Evolutionary conservation across 2,797 vertebrate species (phyloP).

Genomic region (Diceros bicornis): DNA sequence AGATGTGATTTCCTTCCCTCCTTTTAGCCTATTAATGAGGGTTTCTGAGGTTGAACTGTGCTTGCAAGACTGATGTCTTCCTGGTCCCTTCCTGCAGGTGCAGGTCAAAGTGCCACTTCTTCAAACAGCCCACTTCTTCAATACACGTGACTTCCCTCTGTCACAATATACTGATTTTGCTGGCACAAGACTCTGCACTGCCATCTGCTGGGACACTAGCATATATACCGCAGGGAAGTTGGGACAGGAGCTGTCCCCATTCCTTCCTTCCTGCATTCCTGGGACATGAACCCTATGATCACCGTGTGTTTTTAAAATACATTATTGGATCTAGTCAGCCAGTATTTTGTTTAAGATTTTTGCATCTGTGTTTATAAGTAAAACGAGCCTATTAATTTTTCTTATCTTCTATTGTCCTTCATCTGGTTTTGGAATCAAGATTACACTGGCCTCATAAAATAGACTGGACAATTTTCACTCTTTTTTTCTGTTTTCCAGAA

Average conservation of each 20-base stretch:
- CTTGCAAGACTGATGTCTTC: neutral
- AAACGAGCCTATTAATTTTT: neutral
- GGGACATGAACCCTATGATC: neutral
- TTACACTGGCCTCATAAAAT: neutral
- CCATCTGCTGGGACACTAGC: neutral
- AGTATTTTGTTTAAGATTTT: neutral
- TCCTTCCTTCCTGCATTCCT: neutral
- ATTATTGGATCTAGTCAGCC: neutral
- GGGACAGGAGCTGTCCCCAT: neutral
- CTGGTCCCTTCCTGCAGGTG: neutral
- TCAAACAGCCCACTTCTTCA: neutral
- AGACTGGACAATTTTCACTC: neutral
- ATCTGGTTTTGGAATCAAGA: neutral
- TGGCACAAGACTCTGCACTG: neutral
- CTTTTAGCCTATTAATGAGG: neutral
- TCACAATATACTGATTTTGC: fast-evolving
- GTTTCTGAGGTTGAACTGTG: neutral
- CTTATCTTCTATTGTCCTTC: neutral
- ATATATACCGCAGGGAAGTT: fast-evolving
- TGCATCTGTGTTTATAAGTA: neutral
- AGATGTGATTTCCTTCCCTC: neutral
- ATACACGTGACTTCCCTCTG: neutral
- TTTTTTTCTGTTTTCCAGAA: neutral
- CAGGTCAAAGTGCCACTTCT: neutral
- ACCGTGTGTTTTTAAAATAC: neutral